Percentiles rank a stretch among this genome's conserved stretches.
Evolutionary conservation across 2,888 invertebrate genomes (phyloP).

Genomic region (Agrochola lychnidis): DNA sequence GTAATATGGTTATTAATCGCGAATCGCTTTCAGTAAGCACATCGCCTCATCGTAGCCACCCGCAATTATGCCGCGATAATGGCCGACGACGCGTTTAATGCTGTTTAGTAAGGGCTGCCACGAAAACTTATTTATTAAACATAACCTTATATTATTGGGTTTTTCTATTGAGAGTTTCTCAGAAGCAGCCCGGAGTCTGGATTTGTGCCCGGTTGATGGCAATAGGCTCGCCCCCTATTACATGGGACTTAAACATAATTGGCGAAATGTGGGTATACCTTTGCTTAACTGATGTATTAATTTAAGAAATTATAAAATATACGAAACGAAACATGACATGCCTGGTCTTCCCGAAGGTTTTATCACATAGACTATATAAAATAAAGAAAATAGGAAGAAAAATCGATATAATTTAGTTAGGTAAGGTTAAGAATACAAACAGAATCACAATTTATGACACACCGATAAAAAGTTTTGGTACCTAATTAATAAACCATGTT

Average conservation of each 20-base stretch:
- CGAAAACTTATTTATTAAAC: neutral
- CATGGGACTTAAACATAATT: too few relatives aligned
- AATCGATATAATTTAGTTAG: neutral
- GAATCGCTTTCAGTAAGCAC: constrained; percentile 60
- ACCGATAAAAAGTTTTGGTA: neutral
- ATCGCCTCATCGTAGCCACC: constrained; percentile 63
- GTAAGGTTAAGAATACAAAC: too few relatives aligned
- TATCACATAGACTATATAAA: too few relatives aligned
- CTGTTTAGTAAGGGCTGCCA: constrained; percentile 80
- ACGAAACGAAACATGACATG: too few relatives aligned
- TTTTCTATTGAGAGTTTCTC: too few relatives aligned
- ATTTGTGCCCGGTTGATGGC: too few relatives aligned
- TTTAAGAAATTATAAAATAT: too few relatives aligned
- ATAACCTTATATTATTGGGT: too few relatives aligned
- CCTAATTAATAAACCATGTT: neutral
- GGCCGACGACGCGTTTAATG: constrained; percentile 82
- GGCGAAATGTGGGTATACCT: too few relatives aligned
- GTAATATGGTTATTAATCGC: neutral
- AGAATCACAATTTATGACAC: neutral
- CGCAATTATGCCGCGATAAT: constrained; percentile 83
- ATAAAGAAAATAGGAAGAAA: neutral
- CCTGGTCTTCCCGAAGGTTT: neutral
- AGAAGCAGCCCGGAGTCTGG: too few relatives aligned
- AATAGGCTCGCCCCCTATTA: too few relatives aligned
- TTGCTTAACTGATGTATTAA: too few relatives aligned